Evolutionary conservation across 2,113 vertebrate genomes (phyloP).

Genomic region (Microtus pennsylvanicus): DNA sequence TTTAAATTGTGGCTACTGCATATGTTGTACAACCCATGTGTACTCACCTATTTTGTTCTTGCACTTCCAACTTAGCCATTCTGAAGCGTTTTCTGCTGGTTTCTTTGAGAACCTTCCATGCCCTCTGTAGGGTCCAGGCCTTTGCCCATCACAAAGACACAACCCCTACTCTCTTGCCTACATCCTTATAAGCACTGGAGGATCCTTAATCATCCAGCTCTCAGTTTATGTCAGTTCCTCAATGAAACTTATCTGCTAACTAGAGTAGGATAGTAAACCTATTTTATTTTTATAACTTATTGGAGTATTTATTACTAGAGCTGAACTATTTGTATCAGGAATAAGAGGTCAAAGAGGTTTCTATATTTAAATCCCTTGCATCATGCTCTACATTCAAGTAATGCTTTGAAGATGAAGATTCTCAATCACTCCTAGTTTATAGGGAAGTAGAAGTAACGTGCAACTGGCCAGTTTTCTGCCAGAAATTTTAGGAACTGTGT

Average conservation of each 20-base stretch:
- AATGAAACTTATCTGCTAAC: background rate
- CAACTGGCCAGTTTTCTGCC: background rate
- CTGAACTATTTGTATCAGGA: slow-evolving; percentile 6
- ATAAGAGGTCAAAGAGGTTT: background rate
- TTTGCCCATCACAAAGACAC: background rate
- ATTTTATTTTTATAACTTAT: background rate
- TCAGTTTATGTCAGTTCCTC: background rate
- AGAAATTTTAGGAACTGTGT: background rate
- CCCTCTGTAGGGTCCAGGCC: background rate
- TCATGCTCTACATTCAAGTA: background rate
- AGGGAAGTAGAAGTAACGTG: background rate
- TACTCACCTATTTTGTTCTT: background rate
- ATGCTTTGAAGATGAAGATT: background rate
- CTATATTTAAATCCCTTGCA: background rate
- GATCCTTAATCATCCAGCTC: background rate
- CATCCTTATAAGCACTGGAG: background rate
- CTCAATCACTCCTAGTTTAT: background rate
- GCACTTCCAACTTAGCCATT: background rate
- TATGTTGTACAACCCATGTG: background rate
- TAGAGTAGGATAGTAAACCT: background rate
- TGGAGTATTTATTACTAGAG: background rate
- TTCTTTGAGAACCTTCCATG: background rate
- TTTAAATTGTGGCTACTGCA: background rate
- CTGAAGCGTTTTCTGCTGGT: background rate
- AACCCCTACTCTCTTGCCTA: background rate